phyloP scores from a whole-genome alignment of 2,888 invertebrate species.

The Himalopsyche tibetana region DNA sequence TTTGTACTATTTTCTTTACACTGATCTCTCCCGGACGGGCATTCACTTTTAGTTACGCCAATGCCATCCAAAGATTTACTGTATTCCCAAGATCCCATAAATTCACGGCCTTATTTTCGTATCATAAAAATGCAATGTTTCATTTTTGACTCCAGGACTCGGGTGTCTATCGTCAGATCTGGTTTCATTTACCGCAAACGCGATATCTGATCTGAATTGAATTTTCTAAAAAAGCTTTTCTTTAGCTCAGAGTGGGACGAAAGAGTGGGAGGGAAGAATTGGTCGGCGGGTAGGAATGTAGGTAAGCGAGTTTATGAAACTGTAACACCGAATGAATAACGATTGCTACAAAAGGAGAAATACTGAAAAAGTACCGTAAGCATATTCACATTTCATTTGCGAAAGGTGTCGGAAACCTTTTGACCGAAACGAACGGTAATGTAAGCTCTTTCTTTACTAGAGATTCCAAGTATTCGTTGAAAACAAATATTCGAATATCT shows the following conservation, averaged over 20 bases:
- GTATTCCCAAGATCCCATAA: background rate
- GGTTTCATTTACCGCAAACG: constrained; percentile 40
- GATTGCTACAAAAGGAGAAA: constrained; percentile 35
- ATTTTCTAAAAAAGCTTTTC: constrained; percentile 42
- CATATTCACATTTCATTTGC: constrained; percentile 38
- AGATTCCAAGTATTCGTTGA: no score
- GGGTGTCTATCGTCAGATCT: constrained; percentile 32
- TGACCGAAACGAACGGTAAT: no score
- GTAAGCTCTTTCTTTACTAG: no score
- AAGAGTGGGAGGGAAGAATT: background rate
- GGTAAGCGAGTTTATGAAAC: constrained; percentile 37
- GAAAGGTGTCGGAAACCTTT: background rate
- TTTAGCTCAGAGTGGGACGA: background rate
- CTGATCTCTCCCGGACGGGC: no score
- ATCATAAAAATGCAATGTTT: constrained; percentile 41
- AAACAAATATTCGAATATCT: no score
- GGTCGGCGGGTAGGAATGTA: background rate
- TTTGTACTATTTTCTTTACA: no score
- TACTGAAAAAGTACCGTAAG: constrained; percentile 16
- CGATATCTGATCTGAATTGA: constrained; percentile 36
- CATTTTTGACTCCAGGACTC: constrained; percentile 12
- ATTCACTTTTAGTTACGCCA: no score
- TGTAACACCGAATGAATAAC: constrained; percentile 41
- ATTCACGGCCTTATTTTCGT: constrained; percentile 17
- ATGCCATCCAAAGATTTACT: no score